Percentiles rank a stretch among this genome's conserved stretches.
Evolutionary conservation across 2,113 vertebrate genomes (phyloP).

Genomic region (Serinus canaria): DNA sequence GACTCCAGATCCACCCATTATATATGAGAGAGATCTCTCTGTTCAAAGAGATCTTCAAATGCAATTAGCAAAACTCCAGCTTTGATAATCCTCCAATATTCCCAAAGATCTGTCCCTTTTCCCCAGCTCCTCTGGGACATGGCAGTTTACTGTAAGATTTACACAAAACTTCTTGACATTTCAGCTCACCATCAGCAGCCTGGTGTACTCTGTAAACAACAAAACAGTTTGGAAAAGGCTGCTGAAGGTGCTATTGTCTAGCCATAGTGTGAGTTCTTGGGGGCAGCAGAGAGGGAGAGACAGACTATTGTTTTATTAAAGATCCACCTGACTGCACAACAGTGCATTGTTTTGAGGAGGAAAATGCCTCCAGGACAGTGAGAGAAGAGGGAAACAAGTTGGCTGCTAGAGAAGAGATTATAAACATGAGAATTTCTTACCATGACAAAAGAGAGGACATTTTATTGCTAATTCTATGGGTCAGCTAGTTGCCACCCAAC

Average conservation of each 20-base stretch:
- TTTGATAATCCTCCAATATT: not conserved
- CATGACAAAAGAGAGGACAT: not conserved
- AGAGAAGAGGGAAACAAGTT: not conserved
- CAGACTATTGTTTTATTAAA: not conserved
- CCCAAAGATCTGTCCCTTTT: not conserved
- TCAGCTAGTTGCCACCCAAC: not conserved
- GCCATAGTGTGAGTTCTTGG: not conserved
- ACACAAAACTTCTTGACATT: not conserved
- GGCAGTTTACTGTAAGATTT: not conserved
- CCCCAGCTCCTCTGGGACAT: not conserved
- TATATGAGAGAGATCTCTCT: not conserved
- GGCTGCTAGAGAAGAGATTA: not conserved
- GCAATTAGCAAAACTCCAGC: not conserved
- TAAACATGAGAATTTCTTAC: not conserved
- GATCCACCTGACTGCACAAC: not conserved
- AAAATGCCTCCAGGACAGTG: not conserved
- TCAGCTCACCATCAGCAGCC: not conserved
- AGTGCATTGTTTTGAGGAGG: not conserved
- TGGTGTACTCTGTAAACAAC: not conserved
- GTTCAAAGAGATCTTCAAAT: not conserved
- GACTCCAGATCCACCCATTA: not conserved
- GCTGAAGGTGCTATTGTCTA: not conserved
- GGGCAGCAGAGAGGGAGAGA: not conserved
- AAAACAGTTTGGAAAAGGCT: not conserved
- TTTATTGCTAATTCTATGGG: not conserved